Percentiles rank a stretch among this genome's conserved stretches.
Conservation (phyloP, 2,113 vertebrate genomes). For the Silurus asotus region DNA sequence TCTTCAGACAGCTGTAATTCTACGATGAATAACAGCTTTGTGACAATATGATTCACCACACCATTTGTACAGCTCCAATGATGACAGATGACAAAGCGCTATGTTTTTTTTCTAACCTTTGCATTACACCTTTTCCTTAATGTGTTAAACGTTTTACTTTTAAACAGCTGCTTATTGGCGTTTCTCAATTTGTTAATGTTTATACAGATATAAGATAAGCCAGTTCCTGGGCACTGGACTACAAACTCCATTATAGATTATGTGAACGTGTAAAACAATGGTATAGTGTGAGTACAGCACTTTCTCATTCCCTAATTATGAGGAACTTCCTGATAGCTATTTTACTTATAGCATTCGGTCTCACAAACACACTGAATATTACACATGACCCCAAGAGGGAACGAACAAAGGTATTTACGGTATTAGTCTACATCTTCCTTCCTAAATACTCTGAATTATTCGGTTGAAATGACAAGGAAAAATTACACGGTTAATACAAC, state of each 20-base stretch:
- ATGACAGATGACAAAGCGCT: background rate
- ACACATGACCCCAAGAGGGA: background rate
- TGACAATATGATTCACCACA: constrained; percentile 20
- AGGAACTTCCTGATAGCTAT: background rate
- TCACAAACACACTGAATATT: background rate
- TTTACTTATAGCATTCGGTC: background rate
- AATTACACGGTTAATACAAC: background rate
- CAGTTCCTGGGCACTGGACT: background rate
- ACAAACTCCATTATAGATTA: constrained; percentile 8
- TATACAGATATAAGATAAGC: background rate
- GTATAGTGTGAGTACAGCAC: background rate
- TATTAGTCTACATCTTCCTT: background rate
- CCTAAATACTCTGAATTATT: background rate
- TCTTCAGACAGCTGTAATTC: constrained; percentile 2
- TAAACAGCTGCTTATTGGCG: background rate
- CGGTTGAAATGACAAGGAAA: background rate
- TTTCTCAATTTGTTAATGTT: background rate
- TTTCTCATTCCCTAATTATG: background rate
- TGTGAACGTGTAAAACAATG: background rate
- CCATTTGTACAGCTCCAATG: background rate
- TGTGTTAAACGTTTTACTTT: background rate
- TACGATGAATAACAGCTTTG: constrained; percentile 8
- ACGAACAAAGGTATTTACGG: background rate
- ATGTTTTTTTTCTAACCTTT: background rate
- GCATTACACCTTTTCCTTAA: background rate